These are phyloP conservation scores for Tor tambroides DNA, from an alignment of 2,113 vertebrate species.

Conservation along the genomic window DNA sequence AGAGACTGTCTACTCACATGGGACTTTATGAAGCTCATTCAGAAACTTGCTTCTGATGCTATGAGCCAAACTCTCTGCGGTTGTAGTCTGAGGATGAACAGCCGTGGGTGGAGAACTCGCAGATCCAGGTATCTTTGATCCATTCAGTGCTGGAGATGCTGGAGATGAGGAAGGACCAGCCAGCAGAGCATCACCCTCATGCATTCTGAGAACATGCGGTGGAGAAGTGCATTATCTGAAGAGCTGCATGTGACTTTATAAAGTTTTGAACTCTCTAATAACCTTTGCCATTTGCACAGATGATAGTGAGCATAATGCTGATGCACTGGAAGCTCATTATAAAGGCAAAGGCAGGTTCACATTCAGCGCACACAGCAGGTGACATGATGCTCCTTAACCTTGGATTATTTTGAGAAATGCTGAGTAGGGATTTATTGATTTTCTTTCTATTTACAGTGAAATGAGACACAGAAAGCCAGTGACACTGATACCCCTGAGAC, in stretches of 20 bases:
- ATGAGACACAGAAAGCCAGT: conserved; percentile 41
- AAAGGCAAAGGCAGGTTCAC: conserved; percentile 12
- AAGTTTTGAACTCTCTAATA: neutral
- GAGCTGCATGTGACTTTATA: neutral
- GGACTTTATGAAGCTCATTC: conserved; percentile 66
- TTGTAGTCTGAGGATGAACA: neutral
- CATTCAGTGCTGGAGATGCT: conserved; percentile 6
- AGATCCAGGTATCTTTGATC: neutral
- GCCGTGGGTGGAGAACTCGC: conserved; percentile 27
- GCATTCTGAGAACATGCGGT: conserved; percentile 39
- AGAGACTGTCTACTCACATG: conserved; percentile 63
- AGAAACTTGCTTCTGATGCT: conserved; percentile 65
- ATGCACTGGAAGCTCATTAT: neutral
- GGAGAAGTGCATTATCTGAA: neutral
- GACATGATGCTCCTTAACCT: conserved; percentile 47
- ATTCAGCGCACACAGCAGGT: conserved; percentile 34
- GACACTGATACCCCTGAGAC: conserved; percentile 41
- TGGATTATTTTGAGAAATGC: conserved; percentile 57
- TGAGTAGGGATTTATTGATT: conserved; percentile 54
- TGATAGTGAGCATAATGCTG: neutral
- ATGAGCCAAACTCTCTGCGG: neutral
- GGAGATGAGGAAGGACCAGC: neutral
- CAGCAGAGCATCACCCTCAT: neutral
- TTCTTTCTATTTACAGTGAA: conserved; percentile 47
- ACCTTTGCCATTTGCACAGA: neutral